Percentiles rank a stretch among this genome's conserved stretches.
phyloP scores from a whole-genome alignment of 2,797 vertebrate species.

The Spinus olivaceus region DNA sequence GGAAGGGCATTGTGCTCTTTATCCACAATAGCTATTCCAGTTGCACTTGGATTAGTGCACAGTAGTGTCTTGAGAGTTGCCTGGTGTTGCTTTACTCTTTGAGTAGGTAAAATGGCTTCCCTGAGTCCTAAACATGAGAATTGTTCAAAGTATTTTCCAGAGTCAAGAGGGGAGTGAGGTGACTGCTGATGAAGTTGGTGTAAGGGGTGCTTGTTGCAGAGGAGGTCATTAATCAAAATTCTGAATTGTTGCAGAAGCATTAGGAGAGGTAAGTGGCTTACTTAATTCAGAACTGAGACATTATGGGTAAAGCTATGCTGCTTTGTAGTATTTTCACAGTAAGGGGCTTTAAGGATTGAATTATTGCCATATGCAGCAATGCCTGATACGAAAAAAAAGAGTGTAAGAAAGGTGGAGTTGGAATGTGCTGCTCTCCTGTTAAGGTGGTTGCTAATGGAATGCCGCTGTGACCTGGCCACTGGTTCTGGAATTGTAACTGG shows the following conservation, averaged over 20 bases:
- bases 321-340: not conserved
- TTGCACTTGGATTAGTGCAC: not conserved
- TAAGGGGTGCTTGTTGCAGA: not conserved
- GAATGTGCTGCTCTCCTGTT: not conserved
- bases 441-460: not conserved
- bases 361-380: not conserved
- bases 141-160: not conserved
- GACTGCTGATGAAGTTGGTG: not conserved
- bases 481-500: not conserved
- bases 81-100: not conserved
- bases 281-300: not conserved
- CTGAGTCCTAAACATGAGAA: not conserved
- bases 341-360: not conserved
- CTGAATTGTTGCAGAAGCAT: not conserved
- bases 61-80: not conserved
- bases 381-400: not conserved
- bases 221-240: not conserved
- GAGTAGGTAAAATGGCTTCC: not conserved
- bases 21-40: not conserved
- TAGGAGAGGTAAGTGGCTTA: slow-evolving; percentile 21
- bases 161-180: not conserved
- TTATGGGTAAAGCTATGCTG: not conserved
- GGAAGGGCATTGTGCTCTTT: not conserved
- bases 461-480: not conserved
- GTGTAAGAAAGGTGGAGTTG: not conserved